phyloP scores from a whole-genome alignment of 2,888 invertebrate species.

The Watsonalla cultraria region DNA sequence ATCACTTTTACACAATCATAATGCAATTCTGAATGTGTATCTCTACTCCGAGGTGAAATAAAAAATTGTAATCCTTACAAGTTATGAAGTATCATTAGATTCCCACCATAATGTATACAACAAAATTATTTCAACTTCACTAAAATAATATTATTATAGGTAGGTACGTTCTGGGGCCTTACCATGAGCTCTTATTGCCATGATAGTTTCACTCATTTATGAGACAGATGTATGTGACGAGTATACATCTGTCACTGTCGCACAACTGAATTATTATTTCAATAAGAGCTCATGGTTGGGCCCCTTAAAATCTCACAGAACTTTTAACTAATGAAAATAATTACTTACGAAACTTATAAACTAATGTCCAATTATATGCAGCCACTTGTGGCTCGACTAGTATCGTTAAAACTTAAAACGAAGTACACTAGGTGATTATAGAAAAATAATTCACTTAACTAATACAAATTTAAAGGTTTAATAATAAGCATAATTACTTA shows the following conservation, averaged over 20 bases:
- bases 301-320: no score
- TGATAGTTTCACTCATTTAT: no score
- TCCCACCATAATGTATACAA: not conserved
- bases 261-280: no score
- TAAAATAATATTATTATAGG: not conserved
- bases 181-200: no score
- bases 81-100: not conserved
- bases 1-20: constrained; percentile 12
- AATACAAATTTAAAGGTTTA: constrained; percentile 25
- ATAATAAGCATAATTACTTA: constrained; percentile 7
- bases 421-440: constrained; percentile 14
- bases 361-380: constrained; percentile 5
- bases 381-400: constrained; percentile 19
- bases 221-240: no score
- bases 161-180: no score
- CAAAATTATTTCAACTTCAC: not conserved
- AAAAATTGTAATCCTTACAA: not conserved
- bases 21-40: constrained; percentile 12
- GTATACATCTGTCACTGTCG: no score
- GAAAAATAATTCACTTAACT: constrained; percentile 25
- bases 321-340: no score
- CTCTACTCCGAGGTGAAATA: not conserved
- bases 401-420: constrained; percentile 17
- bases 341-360: not conserved
- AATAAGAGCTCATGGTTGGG: no score